Evolutionary conservation across 2,113 vertebrate species (phyloP).

Genomic region (Todiramphus saurophagus): DNA sequence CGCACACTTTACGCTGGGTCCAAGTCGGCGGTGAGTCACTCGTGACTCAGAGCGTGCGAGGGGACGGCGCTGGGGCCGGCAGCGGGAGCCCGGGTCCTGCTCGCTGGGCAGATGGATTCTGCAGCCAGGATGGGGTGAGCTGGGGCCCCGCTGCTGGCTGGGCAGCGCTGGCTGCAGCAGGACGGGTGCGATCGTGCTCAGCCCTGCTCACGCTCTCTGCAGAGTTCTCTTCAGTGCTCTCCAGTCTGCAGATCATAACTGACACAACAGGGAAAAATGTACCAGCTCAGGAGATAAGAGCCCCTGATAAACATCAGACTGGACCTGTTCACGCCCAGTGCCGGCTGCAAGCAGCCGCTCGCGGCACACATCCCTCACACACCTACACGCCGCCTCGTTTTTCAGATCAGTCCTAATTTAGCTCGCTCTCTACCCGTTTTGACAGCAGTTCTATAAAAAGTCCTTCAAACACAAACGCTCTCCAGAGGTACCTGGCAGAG

Average conservation of each 20-base stretch:
- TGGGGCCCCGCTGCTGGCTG: background rate
- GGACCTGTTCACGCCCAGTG: background rate
- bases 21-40: slow-evolving; percentile 65
- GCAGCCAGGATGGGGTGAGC: background rate
- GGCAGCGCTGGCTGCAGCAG: background rate
- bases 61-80: background rate
- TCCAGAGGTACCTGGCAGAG: background rate
- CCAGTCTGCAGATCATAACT: background rate
- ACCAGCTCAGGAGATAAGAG: background rate
- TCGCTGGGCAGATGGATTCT: background rate
- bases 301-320: background rate
- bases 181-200: background rate
- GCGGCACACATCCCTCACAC: background rate
- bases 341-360: background rate
- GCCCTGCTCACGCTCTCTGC: background rate
- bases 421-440: background rate
- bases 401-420: background rate
- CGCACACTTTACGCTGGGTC: slow-evolving; percentile 30
- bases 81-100: background rate
- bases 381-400: background rate
- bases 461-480: background rate
- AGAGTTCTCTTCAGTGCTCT: background rate
- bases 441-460: background rate
- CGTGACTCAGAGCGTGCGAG: slow-evolving; percentile 62
- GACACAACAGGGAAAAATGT: background rate